Base-by-base conservation (phyloP, 2,888 invertebrate species). In the Hermaeophaga mercurialis region DNA sequence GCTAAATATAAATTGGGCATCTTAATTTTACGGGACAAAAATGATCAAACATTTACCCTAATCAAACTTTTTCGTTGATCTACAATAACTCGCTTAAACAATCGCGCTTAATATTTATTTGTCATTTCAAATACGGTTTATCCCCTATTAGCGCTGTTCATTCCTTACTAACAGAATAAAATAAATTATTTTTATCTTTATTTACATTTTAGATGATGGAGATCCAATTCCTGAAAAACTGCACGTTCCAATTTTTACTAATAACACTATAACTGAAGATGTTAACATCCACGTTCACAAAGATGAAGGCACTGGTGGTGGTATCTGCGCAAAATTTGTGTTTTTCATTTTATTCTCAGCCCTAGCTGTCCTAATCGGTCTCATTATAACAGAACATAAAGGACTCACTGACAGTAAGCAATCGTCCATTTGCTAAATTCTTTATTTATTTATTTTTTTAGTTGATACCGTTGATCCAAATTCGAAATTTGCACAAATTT, bases 271-370 rank as follows among this genome's bases (percentile, higher is more conserved):
- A 38, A 69, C 66, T 24, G 89, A 90, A 48, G 90, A 90, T 77
- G 82, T 88, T 58, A 87, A 87, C 67, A 85, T 92, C 71, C 91
- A 92, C 73, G 83, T 91, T 17, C 85, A 89, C 45, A 86, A 88
- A 66, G 90, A 91, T 34, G 85, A 83, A 66, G 85, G 85, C 38
- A 89, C 90, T 11, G 91, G 91, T 36, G 92, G 91, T 24, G 90
- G 91, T 72, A 87, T 90, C 83, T 91, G 90, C 77, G 90, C 91
- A 26, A 91, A 91, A 79, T 81, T 92, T 53, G 83, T 92, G 68
- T 93, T 93, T 77, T 91, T 92, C 72, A 79, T 85, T 1, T 78
- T 93, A 18, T 81, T 92, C 64, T 86, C 86, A 44, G 82, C 87
- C 52, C 81, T 93, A 24, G 76, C 88, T 57, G 85, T 87, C 41